phyloP scores from a whole-genome alignment of 2,797 vertebrate species.

The Enteromius viviparus region DNA sequence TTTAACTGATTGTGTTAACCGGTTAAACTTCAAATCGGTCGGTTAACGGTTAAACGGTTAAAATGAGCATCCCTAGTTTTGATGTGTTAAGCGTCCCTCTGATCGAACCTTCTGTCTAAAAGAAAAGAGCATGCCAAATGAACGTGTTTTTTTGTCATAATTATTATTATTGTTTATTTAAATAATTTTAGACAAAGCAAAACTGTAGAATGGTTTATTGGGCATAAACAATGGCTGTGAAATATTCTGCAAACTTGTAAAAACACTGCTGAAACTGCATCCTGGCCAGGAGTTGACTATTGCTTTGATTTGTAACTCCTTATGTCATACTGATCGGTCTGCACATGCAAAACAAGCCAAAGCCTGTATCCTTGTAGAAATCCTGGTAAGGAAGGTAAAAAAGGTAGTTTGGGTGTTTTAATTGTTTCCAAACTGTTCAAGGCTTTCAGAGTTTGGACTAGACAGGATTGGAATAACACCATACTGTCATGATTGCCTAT shows the following conservation, averaged over 20 bases:
- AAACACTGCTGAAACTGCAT: neutral
- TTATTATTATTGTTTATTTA: neutral
- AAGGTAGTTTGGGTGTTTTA: neutral
- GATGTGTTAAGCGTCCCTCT: neutral
- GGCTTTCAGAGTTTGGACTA: neutral
- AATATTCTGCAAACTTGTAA: neutral
- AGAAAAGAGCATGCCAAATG: neutral
- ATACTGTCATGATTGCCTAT: no score
- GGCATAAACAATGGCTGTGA: neutral
- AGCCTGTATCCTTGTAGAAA: no score
- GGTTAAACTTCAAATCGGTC: no score
- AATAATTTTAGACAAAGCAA: neutral
- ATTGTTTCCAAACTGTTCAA: neutral
- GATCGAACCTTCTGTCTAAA: neutral
- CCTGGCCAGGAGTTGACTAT: no score
- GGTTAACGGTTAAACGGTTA: no score
- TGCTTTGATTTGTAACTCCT: no score
- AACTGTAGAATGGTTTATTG: neutral
- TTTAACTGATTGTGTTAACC: no score
- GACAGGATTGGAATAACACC: no score
- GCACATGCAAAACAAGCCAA: no score
- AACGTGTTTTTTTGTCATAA: neutral
- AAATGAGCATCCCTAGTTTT: no score
- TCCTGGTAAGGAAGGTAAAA: no score
- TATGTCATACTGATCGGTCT: no score